These are phyloP conservation scores for Andrena praecox DNA, from an alignment of 2,888 invertebrate species.

Conservation along the genomic window DNA sequence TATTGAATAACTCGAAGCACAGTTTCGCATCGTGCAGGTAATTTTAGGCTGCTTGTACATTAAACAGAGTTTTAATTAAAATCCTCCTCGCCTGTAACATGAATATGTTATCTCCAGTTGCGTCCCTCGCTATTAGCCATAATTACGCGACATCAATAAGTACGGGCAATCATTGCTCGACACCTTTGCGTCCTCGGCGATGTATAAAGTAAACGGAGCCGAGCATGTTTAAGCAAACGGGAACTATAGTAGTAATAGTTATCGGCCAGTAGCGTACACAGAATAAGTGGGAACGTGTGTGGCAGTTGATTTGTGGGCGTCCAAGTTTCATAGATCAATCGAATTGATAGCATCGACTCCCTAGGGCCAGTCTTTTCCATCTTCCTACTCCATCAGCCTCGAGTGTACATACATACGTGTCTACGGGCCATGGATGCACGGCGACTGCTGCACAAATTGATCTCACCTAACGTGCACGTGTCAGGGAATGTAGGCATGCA, in stretches of 20 bases:
- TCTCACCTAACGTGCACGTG: conserved; percentile 49
- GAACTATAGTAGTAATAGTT: conserved; percentile 51
- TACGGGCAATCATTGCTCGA: conserved; percentile 39
- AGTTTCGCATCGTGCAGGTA: conserved; percentile 15
- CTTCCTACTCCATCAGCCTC: conserved; percentile 75
- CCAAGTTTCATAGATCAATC: conserved; percentile 79
- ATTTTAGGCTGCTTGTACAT: conserved; percentile 14
- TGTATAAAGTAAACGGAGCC: conserved; percentile 16
- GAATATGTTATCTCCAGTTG: conserved; percentile 17
- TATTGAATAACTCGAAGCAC: conserved; percentile 20
- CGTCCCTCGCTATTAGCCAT: too few relatives aligned
- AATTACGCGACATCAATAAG: conserved; percentile 21
- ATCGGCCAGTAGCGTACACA: conserved; percentile 47
- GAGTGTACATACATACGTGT: conserved; percentile 61
- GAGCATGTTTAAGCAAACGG: conserved; percentile 42
- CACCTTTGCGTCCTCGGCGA: conserved; percentile 8
- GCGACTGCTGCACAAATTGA: conserved; percentile 53
- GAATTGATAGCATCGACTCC: conserved; percentile 78
- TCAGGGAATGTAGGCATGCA: not conserved
- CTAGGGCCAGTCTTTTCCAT: conserved; percentile 80
- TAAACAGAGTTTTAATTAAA: conserved; percentile 44
- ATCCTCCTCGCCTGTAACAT: conserved; percentile 4
- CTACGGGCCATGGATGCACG: conserved; percentile 44
- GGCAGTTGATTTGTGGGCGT: conserved; percentile 80
- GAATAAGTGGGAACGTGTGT: conserved; percentile 45